Conservation (phyloP, 2,888 invertebrate species). For the Kuschelorhynchus macadamiae region DNA sequence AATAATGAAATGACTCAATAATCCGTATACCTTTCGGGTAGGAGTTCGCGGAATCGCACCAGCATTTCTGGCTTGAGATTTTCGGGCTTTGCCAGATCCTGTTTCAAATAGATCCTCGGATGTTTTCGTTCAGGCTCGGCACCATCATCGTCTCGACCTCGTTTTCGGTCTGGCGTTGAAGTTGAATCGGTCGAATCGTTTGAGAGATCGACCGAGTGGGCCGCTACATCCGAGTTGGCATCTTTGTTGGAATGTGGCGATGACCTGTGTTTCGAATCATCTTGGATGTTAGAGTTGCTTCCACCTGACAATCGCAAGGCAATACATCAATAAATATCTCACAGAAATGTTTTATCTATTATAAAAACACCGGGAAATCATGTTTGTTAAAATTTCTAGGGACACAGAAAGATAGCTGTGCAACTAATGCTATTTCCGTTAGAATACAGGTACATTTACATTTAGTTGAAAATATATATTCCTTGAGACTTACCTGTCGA, state of each 20-base stretch:
- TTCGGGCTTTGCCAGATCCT: constrained; percentile 68
- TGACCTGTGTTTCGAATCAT: constrained; percentile 39
- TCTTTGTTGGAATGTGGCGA: constrained; percentile 33
- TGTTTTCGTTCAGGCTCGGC: constrained; percentile 53
- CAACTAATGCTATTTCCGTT: too few species aligned
- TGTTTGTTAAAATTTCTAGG: too few species aligned
- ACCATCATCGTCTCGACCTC: constrained; percentile 48
- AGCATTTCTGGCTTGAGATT: constrained; percentile 68
- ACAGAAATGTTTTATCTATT: background rate
- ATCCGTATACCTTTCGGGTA: constrained; percentile 61
- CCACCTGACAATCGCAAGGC: constrained; percentile 30
- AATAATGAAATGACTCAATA: too few species aligned
- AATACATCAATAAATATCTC: background rate
- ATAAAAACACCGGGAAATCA: too few species aligned
- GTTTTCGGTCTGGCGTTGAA: constrained; percentile 51
- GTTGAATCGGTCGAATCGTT: constrained; percentile 66
- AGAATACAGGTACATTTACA: too few species aligned
- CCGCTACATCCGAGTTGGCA: constrained; percentile 58
- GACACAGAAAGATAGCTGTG: too few species aligned
- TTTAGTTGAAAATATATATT: too few species aligned
- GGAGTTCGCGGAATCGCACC: constrained; percentile 65
- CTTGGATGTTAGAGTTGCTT: constrained; percentile 36
- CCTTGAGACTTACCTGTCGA: constrained; percentile 23
- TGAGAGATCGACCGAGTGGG: constrained; percentile 67
- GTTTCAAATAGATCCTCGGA: constrained; percentile 67